phyloP scores from a whole-genome alignment of 2,113 vertebrate species.

The Stigmatopora argus region DNA sequence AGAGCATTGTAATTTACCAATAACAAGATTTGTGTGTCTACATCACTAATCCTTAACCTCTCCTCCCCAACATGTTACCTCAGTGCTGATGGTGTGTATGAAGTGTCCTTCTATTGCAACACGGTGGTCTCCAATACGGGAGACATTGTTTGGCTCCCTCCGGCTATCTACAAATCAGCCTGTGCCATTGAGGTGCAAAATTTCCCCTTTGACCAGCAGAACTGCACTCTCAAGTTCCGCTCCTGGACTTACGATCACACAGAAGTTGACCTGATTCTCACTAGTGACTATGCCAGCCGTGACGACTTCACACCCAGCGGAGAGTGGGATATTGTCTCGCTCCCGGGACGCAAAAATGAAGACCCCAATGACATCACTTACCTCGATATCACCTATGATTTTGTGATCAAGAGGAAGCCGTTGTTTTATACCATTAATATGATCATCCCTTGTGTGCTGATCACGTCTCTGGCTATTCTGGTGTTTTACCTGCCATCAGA shows the following conservation, averaged over 20 bases:
- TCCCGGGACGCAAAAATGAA: slow-evolving; percentile 74
- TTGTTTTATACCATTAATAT: slow-evolving; percentile 79
- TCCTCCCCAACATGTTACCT: neutral
- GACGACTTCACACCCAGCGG: slow-evolving; percentile 78
- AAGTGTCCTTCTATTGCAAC: slow-evolving; percentile 78
- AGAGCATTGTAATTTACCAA: neutral
- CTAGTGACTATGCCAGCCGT: slow-evolving; percentile 72
- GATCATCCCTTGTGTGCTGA: slow-evolving; percentile 76
- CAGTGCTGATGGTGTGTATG: slow-evolving; percentile 76
- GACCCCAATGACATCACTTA: slow-evolving; percentile 72
- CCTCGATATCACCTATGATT: slow-evolving; percentile 76
- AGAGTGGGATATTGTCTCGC: slow-evolving; percentile 78
- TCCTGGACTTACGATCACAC: slow-evolving; percentile 80
- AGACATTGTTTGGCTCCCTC: slow-evolving; percentile 77
- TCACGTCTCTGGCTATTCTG: slow-evolving; percentile 74
- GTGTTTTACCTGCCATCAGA: slow-evolving; percentile 78
- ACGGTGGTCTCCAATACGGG: slow-evolving; percentile 73
- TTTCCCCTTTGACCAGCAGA: slow-evolving; percentile 79
- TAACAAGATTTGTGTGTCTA: neutral
- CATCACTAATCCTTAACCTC: slow-evolving; percentile 2
- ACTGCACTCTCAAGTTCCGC: slow-evolving; percentile 78
- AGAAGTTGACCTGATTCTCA: slow-evolving; percentile 72
- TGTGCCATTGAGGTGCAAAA: slow-evolving; percentile 77
- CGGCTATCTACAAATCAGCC: slow-evolving; percentile 78
- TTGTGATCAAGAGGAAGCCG: slow-evolving; percentile 76